A percentile compares a stretch with the other conserved stretches of the same genome.
Evolutionary conservation across 2,797 vertebrate genomes (phyloP).

Genomic region (Sparus aurata): DNA sequence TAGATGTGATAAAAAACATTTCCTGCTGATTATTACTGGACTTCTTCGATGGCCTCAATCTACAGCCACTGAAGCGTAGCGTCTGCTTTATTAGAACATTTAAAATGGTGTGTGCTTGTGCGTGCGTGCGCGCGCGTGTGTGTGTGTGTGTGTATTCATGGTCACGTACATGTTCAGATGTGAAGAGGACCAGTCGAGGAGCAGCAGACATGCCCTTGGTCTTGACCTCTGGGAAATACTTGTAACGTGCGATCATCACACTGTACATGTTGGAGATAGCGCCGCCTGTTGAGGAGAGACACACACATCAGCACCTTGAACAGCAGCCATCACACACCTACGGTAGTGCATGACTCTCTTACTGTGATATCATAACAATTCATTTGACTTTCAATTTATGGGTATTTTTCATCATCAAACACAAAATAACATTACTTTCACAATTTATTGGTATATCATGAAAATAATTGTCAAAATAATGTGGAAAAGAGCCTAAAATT

Average conservation of each 20-base stretch:
- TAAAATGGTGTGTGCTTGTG: slow-evolving; percentile 16
- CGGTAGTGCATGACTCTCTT: background rate
- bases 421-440: background rate
- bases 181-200: slow-evolving; percentile 96
- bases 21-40: slow-evolving; percentile 29
- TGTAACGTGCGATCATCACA: slow-evolving; percentile 98
- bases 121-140: slow-evolving; percentile 17
- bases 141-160: slow-evolving; percentile 28
- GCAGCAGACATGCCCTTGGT: slow-evolving; percentile 98
- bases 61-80: slow-evolving; percentile 35
- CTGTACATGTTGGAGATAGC: slow-evolving; percentile 99
- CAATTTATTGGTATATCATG: too few relatives aligned
- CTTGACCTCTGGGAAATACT: slow-evolving; percentile 98
- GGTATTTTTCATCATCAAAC: background rate
- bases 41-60: slow-evolving; percentile 34
- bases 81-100: slow-evolving; percentile 37
- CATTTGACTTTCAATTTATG: background rate
- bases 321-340: background rate
- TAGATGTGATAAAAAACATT: slow-evolving; percentile 32
- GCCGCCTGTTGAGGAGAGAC: slow-evolving; percentile 86
- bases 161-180: slow-evolving; percentile 94
- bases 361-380: background rate
- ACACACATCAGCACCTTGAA: slow-evolving; percentile 48
- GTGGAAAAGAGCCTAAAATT: too few relatives aligned
- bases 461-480: too few relatives aligned